phyloP scores from a whole-genome alignment of 2,888 invertebrate genomes.

The Philhelius pedissequus region DNA sequence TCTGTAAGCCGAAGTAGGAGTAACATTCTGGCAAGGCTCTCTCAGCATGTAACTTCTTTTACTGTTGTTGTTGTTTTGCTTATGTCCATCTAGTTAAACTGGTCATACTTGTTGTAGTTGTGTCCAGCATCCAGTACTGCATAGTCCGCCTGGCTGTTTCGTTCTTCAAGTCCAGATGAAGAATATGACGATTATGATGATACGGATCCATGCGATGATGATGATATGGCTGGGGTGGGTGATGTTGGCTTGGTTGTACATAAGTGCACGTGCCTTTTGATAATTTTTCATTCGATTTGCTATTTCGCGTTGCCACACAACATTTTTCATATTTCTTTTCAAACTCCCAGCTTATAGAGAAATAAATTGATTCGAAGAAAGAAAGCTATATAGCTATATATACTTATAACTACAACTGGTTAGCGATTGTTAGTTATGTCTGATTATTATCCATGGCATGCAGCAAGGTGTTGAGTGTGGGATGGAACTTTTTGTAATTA shows the following conservation, averaged over 20 bases:
- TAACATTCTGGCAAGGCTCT: background rate
- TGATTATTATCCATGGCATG: slow-evolving; percentile 10
- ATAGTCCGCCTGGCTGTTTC: slow-evolving; percentile 39
- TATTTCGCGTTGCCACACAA: slow-evolving; percentile 6
- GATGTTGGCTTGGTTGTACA: slow-evolving; percentile 17
- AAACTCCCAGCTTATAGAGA: background rate
- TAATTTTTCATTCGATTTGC: slow-evolving; percentile 57
- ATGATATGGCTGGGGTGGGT: slow-evolving; percentile 51
- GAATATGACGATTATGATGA: background rate
- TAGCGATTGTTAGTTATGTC: background rate
- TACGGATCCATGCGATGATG: slow-evolving; percentile 19
- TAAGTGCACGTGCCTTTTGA: slow-evolving; percentile 55
- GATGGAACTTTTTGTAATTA: slow-evolving; percentile 7
- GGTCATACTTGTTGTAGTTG: slow-evolving; percentile 55
- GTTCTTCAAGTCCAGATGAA: background rate
- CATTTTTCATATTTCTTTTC: background rate
- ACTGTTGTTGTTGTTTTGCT: background rate
- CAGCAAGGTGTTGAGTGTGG: slow-evolving; percentile 44
- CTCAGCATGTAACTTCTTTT: background rate
- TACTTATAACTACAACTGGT: too few species aligned
- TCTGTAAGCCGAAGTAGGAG: slow-evolving; percentile 29
- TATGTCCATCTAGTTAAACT: slow-evolving; percentile 55
- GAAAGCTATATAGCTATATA: background rate
- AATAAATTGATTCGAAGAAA: background rate
- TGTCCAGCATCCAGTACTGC: background rate